Evolutionary conservation across 1,140 invertebrate genomes (phyloP).

Genomic region (Meloidogyne exigua): DNA sequence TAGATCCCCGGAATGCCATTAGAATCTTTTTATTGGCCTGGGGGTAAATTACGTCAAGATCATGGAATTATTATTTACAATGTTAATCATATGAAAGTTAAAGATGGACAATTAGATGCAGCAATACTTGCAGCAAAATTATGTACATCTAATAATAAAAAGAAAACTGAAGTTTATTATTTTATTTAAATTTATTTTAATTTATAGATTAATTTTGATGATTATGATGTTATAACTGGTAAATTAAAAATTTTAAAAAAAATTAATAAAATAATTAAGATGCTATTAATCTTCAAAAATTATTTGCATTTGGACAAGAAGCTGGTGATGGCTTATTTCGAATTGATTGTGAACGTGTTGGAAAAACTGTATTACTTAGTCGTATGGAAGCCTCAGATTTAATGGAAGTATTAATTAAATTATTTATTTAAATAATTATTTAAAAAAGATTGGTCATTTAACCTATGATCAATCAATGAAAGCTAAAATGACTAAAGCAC

Average conservation of each 20-base stretch:
- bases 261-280: constrained; percentile 26
- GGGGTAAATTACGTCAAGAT: constrained; percentile 56
- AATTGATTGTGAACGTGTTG: constrained; percentile 63
- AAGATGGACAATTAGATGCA: constrained; percentile 47
- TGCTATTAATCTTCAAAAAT: constrained; percentile 62
- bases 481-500: constrained; percentile 57
- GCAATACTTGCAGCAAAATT: constrained; percentile 59
- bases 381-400: constrained; percentile 63
- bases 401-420: constrained; percentile 52
- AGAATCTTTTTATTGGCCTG: constrained; percentile 63
- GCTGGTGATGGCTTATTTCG: constrained; percentile 49
- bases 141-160: constrained; percentile 55
- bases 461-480: constrained; percentile 61
- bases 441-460: constrained; percentile 53
- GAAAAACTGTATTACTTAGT: constrained; percentile 59
- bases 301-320: constrained; percentile 63
- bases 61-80: constrained; percentile 61
- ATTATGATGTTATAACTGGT: constrained; percentile 61
- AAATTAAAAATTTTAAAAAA: not conserved
- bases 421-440: not conserved
- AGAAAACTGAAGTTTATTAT: constrained; percentile 30
- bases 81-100: constrained; percentile 61
- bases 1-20: constrained; percentile 55
- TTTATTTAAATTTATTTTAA: not conserved
- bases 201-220: constrained; percentile 53